These are phyloP conservation scores for Spodoptera picta DNA, from an alignment of 2,888 invertebrate species.

Conservation along the genomic window DNA sequence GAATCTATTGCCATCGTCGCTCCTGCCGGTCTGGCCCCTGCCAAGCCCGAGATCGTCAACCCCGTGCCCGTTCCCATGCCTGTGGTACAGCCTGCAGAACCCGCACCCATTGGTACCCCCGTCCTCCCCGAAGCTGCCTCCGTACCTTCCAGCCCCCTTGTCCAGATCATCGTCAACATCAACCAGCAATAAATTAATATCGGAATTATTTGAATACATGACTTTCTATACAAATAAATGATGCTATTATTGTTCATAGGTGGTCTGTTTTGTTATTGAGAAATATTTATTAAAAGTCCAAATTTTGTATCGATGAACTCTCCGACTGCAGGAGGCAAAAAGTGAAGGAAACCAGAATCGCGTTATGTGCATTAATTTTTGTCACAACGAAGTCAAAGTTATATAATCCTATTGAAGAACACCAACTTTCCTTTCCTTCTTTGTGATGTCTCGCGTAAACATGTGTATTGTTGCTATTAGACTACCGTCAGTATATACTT, in stretches of 20 bases:
- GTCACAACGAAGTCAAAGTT: background rate
- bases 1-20: constrained; percentile 49
- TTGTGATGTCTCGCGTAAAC: too few relatives aligned
- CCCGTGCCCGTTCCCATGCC: constrained; percentile 37
- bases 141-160: constrained; percentile 54
- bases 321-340: constrained; percentile 24
- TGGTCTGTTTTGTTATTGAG: background rate
- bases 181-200: constrained; percentile 38
- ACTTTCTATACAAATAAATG: constrained; percentile 26
- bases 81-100: constrained; percentile 28
- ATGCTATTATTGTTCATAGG: background rate
- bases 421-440: too few relatives aligned
- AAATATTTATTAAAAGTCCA: too few relatives aligned
- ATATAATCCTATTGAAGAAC: too few relatives aligned
- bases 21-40: constrained; percentile 57
- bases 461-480: too few relatives aligned
- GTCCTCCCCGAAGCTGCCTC: constrained; percentile 29
- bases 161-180: constrained; percentile 66
- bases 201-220: constrained; percentile 10
- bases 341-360: constrained; percentile 28
- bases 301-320: constrained; percentile 73
- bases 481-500: too few relatives aligned
- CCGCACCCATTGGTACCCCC: constrained; percentile 49
- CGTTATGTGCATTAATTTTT: constrained; percentile 24
- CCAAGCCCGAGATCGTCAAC: constrained; percentile 50